Percentiles rank a stretch among this genome's conserved stretches.
phyloP scores from a whole-genome alignment of 2,888 invertebrate species.

The Phalangium opilio region DNA sequence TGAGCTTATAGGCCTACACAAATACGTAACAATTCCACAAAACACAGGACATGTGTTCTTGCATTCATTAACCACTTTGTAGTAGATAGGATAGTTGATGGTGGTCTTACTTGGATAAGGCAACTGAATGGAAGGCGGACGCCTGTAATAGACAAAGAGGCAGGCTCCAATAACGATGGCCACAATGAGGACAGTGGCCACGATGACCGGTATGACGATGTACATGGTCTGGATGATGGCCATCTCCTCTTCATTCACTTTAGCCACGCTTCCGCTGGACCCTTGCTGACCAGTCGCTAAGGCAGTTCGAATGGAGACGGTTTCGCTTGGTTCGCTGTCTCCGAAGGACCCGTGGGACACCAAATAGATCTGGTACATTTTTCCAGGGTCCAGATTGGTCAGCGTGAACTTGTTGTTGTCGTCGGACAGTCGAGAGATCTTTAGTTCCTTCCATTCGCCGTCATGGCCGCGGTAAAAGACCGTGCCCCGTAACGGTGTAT shows the following conservation, averaged over 20 bases:
- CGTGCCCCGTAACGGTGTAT: too few species aligned
- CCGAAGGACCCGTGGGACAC: conserved; percentile 8
- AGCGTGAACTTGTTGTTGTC: conserved; percentile 4
- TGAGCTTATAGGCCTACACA: too few species aligned
- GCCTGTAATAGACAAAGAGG: conserved; percentile 16
- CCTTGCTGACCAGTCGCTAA: conserved; percentile 3
- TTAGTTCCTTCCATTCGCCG: too few species aligned
- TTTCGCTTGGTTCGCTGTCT: conserved; percentile 16
- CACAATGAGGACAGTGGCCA: conserved; percentile 14
- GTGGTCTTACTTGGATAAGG: conserved; percentile 13
- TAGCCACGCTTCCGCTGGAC: too few species aligned
- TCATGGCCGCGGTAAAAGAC: too few species aligned
- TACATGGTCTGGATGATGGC: conserved; percentile 10
- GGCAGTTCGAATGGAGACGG: conserved; percentile 13
- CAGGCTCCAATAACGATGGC: conserved; percentile 14
- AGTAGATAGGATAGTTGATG: too few species aligned
- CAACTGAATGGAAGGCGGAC: conserved; percentile 7
- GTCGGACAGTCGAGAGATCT: too few species aligned
- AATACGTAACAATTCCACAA: too few species aligned
- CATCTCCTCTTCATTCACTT: too few species aligned
- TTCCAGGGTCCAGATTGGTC: conserved; percentile 11
- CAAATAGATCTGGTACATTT: conserved; percentile 11
- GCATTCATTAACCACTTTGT: too few species aligned
- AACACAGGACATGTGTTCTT: too few species aligned
- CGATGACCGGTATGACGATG: conserved; percentile 13